Conservation (phyloP, 2,797 vertebrate genomes). For the Spinibarbus caldwelli region DNA sequence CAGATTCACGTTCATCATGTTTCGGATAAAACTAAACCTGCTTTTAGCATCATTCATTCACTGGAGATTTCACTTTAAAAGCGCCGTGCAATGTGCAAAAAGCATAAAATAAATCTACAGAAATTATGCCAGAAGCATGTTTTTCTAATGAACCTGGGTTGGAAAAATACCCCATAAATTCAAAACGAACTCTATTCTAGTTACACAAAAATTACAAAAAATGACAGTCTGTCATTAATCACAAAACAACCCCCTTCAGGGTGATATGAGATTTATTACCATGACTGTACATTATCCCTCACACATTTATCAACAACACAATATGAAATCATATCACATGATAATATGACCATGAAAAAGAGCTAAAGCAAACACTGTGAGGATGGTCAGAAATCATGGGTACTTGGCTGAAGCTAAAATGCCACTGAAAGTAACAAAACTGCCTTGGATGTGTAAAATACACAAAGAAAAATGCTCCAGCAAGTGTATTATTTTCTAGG, state of each 20-base stretch:
- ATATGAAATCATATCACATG: background rate
- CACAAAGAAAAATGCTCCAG: background rate
- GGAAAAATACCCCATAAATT: background rate
- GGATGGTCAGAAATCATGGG: background rate
- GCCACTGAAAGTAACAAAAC: background rate
- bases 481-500: background rate
- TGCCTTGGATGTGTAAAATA: background rate
- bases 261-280: background rate
- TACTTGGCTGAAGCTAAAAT: background rate
- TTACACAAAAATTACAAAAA: background rate
- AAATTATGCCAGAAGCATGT: background rate
- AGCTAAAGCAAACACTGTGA: background rate
- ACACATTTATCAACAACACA: slow-evolving; percentile 2
- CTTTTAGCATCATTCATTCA: background rate
- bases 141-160: background rate
- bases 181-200: background rate
- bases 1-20: background rate
- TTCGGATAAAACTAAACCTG: background rate
- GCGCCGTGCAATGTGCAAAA: background rate
- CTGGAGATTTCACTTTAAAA: background rate
- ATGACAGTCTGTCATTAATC: background rate
- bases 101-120: background rate
- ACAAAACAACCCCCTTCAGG: background rate
- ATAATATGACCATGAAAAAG: background rate
- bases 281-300: background rate